Base-by-base conservation (phyloP, 2,888 invertebrate genomes). In the Agrochola lychnidis region DNA sequence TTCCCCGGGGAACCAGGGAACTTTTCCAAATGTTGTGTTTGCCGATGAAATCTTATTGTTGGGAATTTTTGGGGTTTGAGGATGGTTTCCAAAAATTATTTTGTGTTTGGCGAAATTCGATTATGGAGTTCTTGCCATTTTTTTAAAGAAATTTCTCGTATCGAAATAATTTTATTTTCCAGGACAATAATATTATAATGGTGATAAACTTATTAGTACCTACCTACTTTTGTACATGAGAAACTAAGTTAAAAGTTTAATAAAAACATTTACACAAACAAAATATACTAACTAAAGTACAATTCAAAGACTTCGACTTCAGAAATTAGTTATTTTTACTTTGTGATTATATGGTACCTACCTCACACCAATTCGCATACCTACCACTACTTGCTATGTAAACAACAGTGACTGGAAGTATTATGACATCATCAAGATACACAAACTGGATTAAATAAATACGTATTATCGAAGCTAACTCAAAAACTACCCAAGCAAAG, bases 11-110 rank as follows among this genome's bases (percentile, higher is more conserved):
- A 75, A 22, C 40, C 30, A 57, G 36, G 62, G 59, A 70, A 79
- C 66, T 74, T 82, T 84, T 67, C 64, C 71, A 57, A 86, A 83
- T 40, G 73, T 74, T 76, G 51, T 86, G 76, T 79, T 86, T 70
- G 62, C 59, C 76, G 22, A 76, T 71, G 62, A 77, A 80, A 86
- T 75, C 70, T 73, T 74, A 70, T 66, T 86, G 79, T 78, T 72
- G 62, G 48, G 40, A 62, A 30, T 48, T 72, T 81, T 75, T 4
- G 64, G 45, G 51, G 57, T 56, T 42, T 48, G 48, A 16, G 42
- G 19, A 70, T 14, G 64, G 19, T 70, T 53, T 59, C 61, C 30
- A 36, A 48, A 30, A 57, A 53, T 68, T 4, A 56, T 68, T 45
- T 59, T 40, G 25, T 48, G 36, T 42, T 19, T 19, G 45, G 30